Percentiles rank a stretch among this genome's conserved stretches.
Conservation (phyloP, 2,797 vertebrate genomes). For the Bucorvus abyssinicus region DNA sequence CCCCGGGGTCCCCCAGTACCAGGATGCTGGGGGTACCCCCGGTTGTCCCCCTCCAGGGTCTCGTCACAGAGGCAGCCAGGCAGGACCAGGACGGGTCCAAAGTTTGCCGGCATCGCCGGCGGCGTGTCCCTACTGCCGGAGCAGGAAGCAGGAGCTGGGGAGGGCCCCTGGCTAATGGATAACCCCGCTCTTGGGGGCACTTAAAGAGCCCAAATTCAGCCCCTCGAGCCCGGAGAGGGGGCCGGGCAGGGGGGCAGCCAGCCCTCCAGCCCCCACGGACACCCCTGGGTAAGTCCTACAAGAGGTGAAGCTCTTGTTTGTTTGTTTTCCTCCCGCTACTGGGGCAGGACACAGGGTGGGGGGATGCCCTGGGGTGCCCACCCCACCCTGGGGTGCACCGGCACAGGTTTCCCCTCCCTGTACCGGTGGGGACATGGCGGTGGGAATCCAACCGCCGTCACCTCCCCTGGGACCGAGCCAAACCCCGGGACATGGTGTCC, state of each 20-base stretch:
- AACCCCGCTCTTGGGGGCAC: neutral
- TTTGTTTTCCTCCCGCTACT: neutral
- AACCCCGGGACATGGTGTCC: neutral
- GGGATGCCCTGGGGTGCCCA: neutral
- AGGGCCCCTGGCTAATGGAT: conserved; percentile 28
- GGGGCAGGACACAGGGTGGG: neutral
- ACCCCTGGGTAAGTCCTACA: neutral
- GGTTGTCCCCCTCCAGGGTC: too few relatives aligned
- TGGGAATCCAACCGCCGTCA: neutral
- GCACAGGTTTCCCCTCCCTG: neutral
- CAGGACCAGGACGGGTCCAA: neutral
- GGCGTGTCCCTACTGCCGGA: neutral
- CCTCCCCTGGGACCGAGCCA: neutral
- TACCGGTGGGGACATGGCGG: neutral
- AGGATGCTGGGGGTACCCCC: too few relatives aligned
- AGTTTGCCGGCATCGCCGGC: neutral
- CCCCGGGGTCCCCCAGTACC: too few relatives aligned
- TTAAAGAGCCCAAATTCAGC: neutral
- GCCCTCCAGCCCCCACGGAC: neutral
- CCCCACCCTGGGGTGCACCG: too few relatives aligned
- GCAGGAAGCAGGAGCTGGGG: conserved; percentile 3
- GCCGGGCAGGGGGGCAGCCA: fast-evolving
- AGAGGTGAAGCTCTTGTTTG: neutral
- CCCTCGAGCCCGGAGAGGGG: neutral
- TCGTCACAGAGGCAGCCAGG: neutral